Conservation (phyloP, 2,888 invertebrate species). For the Megastigmus dorsalis region DNA sequence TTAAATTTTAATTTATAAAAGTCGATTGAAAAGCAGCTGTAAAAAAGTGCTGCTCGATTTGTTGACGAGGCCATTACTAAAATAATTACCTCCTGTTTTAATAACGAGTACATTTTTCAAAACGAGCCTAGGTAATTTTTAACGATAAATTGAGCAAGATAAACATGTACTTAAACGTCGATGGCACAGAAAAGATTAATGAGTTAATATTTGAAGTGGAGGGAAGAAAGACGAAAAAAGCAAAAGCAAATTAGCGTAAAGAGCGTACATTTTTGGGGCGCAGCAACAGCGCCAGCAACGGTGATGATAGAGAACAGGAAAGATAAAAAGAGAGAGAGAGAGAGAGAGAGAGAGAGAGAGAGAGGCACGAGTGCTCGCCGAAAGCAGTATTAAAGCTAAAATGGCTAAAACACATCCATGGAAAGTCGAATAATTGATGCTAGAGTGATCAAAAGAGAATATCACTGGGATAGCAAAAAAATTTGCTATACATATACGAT, state of each 20-base stretch:
- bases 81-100: no score
- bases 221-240: not conserved
- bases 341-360: not conserved
- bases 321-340: not conserved
- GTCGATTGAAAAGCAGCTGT: no score
- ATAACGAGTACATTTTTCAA: no score
- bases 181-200: conserved; percentile 7
- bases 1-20: no score
- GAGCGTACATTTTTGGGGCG: conserved; percentile 13
- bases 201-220: conserved; percentile 27
- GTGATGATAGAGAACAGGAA: not conserved
- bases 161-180: not conserved
- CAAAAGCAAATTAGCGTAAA: conserved; percentile 12
- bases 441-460: conserved; percentile 19
- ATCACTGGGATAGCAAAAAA: not conserved
- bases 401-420: not conserved
- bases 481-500: not conserved
- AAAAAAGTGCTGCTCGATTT: no score
- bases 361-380: not conserved
- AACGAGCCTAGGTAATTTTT: no score
- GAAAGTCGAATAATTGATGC: conserved; percentile 28
- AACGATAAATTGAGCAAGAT: not conserved
- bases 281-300: no score
- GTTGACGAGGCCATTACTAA: no score
- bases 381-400: no score